phyloP scores from a whole-genome alignment of 2,113 vertebrate species.

The Psilopogon haemacephalus region DNA sequence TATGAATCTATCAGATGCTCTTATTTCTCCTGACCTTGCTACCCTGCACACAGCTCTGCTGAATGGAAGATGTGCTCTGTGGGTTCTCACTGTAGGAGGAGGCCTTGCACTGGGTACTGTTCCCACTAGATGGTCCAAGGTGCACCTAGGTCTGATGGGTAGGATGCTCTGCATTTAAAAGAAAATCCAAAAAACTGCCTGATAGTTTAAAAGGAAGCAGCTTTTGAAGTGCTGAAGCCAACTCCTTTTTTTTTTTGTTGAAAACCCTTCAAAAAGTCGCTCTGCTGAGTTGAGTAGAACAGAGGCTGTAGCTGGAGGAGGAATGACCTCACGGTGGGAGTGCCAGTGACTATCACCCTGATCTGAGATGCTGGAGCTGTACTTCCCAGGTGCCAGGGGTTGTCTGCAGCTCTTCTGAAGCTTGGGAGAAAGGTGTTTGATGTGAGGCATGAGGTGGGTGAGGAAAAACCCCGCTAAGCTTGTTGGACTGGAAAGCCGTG shows the following conservation, averaged over 20 bases:
- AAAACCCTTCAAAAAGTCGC: rapidly evolving
- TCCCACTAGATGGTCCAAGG: background rate
- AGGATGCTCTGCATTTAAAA: rapidly evolving
- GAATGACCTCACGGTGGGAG: rapidly evolving
- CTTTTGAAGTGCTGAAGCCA: background rate
- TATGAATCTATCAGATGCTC: too few relatives aligned
- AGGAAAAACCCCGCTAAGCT: rapidly evolving
- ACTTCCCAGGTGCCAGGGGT: rapidly evolving
- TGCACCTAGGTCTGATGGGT: rapidly evolving
- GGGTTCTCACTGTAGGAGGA: rapidly evolving
- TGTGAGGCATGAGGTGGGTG: background rate
- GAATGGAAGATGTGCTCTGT: rapidly evolving
- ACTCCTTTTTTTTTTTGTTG: background rate
- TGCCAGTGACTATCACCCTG: rapidly evolving
- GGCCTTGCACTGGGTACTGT: rapidly evolving
- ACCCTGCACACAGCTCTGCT: rapidly evolving
- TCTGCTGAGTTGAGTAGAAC: rapidly evolving
- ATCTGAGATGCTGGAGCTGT: background rate
- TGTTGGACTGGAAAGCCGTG: rapidly evolving
- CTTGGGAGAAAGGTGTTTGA: rapidly evolving
- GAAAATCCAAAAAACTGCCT: too few relatives aligned
- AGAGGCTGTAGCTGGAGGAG: background rate
- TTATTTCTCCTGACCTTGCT: rapidly evolving
- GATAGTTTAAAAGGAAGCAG: rapidly evolving
- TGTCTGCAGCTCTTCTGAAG: rapidly evolving